Evolutionary conservation across 2,888 invertebrate genomes (phyloP).

Genomic region (Psococerastis gibbosa): DNA sequence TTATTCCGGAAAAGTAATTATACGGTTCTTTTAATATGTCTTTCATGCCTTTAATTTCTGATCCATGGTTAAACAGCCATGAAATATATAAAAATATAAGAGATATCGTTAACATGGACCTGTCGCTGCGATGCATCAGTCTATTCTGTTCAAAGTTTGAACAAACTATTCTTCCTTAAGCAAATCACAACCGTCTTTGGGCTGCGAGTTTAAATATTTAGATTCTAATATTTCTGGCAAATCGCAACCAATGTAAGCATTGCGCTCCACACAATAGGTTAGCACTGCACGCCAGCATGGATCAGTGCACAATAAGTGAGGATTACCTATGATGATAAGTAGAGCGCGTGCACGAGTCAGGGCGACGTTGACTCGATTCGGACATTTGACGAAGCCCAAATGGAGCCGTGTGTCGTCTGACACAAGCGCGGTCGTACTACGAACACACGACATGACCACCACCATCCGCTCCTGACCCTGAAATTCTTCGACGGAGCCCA

Average conservation of each 20-base stretch:
- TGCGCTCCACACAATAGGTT: conserved; percentile 37
- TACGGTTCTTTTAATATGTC: background rate
- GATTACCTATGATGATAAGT: conserved; percentile 68
- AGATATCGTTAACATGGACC: too few species aligned
- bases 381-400: conserved; percentile 55
- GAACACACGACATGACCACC: conserved; percentile 50
- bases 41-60: too few species aligned
- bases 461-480: conserved; percentile 63
- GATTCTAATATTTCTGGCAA: conserved; percentile 26
- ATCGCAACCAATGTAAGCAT: conserved; percentile 51
- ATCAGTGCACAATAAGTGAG: conserved; percentile 45
- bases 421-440: conserved; percentile 27
- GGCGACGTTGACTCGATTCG: conserved; percentile 74
- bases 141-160: too few species aligned
- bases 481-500: conserved; percentile 71
- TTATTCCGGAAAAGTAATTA: background rate
- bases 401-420: conserved; percentile 31
- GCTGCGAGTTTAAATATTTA: too few species aligned
- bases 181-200: too few species aligned
- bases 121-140: too few species aligned
- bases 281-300: conserved; percentile 47
- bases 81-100: too few species aligned
- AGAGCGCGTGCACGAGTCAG: conserved; percentile 67
- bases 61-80: too few species aligned
- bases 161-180: too few species aligned